Evolutionary conservation across 2,113 vertebrate genomes (phyloP).

Genomic region (Astatoreochromis straeleni): DNA sequence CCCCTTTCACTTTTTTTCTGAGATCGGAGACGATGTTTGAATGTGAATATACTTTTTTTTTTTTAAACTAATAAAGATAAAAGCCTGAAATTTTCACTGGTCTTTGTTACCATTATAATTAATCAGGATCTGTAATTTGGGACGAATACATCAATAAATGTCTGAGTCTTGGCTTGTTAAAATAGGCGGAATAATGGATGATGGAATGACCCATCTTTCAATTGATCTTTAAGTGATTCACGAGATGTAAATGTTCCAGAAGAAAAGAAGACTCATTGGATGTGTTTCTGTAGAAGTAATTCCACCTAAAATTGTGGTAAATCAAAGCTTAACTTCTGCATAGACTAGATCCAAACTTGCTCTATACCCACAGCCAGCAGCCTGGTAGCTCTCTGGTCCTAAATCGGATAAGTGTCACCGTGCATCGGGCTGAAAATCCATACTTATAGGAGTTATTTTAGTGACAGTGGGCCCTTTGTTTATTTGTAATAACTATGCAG

Average conservation of each 20-base stretch:
- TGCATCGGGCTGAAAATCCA: constrained; percentile 58
- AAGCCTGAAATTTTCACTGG: neutral
- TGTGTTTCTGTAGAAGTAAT: neutral
- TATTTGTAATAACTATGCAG: constrained; percentile 78
- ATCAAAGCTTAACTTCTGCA: neutral
- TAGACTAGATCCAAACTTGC: neutral
- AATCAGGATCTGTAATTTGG: neutral
- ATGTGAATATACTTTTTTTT: neutral
- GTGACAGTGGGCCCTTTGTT: constrained; percentile 75
- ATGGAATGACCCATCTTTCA: neutral
- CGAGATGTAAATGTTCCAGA: neutral
- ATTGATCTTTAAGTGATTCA: neutral
- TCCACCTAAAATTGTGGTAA: neutral
- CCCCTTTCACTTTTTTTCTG: neutral
- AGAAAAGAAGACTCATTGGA: neutral
- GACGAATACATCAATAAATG: neutral
- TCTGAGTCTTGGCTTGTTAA: neutral
- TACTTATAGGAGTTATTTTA: constrained; percentile 79
- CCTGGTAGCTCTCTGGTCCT: neutral
- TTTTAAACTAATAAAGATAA: neutral
- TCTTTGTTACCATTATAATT: neutral
- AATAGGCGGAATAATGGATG: neutral
- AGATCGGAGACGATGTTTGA: neutral
- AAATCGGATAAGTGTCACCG: constrained; percentile 64
- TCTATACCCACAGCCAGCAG: neutral